A percentile compares a stretch with the other conserved stretches of the same genome.
Conservation (phyloP, 1,140 invertebrate species). For the Macrostomum lignano region DNA sequence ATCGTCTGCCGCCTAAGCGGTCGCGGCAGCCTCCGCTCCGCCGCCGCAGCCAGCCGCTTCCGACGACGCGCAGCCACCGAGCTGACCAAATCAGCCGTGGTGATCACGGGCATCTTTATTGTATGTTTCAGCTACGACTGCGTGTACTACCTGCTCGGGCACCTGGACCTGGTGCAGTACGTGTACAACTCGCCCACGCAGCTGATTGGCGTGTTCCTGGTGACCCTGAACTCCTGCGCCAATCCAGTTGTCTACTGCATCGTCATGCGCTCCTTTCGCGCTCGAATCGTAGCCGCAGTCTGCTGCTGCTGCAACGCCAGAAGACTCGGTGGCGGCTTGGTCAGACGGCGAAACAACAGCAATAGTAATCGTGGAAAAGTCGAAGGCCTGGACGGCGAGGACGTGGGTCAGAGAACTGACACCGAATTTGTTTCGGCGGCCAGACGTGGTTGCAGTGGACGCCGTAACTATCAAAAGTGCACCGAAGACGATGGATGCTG, state of each 20-base stretch:
- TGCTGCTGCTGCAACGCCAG: no score
- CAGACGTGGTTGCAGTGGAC: no score
- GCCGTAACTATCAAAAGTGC: no score
- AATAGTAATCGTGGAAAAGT: no score
- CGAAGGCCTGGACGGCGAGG: no score
- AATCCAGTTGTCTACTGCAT: constrained; percentile 1
- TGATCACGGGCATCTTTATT: not conserved
- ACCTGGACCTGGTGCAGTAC: not conserved
- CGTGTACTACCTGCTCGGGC: not conserved
- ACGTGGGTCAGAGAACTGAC: no score
- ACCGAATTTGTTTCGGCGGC: no score
- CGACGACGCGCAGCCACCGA: not conserved
- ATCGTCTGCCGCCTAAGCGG: not conserved
- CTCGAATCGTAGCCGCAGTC: no score
- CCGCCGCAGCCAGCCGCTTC: not conserved
- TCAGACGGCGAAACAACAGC: no score
- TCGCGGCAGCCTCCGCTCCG: not conserved
- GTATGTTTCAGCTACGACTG: not conserved
- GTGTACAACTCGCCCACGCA: not conserved
- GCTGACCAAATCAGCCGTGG: not conserved
- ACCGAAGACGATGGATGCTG: no score
- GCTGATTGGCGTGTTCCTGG: not conserved
- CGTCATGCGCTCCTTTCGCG: not conserved
- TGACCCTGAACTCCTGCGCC: not conserved
- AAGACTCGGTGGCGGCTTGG: no score